Conservation (phyloP, 2,797 vertebrate genomes). For the Brotogeris chrysoptera region DNA sequence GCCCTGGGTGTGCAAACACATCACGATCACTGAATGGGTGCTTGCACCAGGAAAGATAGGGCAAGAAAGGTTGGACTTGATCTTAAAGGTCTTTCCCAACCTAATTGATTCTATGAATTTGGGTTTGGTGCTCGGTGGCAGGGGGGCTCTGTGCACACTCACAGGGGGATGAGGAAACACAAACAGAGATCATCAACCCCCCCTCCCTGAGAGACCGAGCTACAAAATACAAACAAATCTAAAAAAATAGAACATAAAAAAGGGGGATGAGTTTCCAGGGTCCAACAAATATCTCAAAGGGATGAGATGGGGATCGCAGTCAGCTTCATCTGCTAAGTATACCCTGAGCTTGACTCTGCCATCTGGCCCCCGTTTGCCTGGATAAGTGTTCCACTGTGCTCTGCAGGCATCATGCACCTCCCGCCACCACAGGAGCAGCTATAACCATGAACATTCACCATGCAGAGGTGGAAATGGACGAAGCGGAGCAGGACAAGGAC, state of each 20-base stretch:
- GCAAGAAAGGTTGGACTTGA: background rate
- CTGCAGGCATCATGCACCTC: rapidly evolving
- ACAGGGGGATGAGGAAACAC: background rate
- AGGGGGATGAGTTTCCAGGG: background rate
- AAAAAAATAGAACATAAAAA: background rate
- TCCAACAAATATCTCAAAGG: background rate
- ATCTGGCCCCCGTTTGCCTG: background rate
- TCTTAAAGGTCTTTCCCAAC: background rate
- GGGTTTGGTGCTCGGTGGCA: background rate
- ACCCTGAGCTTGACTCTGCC: background rate
- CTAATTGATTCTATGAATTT: background rate
- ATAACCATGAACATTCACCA: rapidly evolving
- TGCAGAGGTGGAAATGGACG: background rate
- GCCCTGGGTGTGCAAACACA: background rate
- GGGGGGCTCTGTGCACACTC: background rate
- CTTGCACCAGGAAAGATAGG: background rate
- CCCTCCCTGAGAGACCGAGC: background rate
- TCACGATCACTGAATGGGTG: rapidly evolving
- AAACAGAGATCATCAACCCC: background rate
- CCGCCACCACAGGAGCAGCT: background rate
- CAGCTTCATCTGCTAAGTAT: conserved; percentile 19
- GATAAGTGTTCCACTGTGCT: background rate
- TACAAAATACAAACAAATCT: background rate
- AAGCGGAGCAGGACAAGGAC: background rate
- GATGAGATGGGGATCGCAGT: background rate